Conservation (phyloP, 2,888 invertebrate genomes). For the Tryphoninae sp. region DNA sequence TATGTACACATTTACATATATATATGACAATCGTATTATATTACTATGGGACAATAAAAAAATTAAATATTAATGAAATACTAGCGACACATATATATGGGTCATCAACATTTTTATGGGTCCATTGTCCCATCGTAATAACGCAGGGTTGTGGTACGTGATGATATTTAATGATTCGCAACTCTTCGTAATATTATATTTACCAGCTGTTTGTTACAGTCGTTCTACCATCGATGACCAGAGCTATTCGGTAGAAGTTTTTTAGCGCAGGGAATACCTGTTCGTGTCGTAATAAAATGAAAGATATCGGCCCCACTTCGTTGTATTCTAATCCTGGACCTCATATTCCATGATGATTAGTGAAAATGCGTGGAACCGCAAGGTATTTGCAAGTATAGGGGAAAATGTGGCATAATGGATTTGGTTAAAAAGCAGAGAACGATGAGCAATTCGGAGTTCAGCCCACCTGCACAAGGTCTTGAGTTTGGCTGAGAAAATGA, state of each 20-base stretch:
- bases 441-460: conserved; percentile 28
- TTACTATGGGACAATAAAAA: too few species aligned
- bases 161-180: too few species aligned
- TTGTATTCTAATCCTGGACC: neutral
- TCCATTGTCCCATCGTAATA: too few species aligned
- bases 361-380: neutral
- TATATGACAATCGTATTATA: neutral
- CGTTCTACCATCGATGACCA: neutral
- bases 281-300: conserved; percentile 6
- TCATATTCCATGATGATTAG: neutral
- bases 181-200: too few species aligned
- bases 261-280: neutral
- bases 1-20: neutral
- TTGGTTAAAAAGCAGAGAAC: neutral
- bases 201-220: neutral
- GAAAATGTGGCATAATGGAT: neutral
- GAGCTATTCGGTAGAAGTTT: neutral
- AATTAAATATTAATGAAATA: too few species aligned
- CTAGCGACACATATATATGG: neutral
- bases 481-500: conserved; percentile 6
- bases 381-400: neutral
- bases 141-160: too few species aligned
- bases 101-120: neutral
- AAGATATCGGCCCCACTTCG: neutral
- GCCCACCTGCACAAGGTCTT: conserved; percentile 29